These are phyloP conservation scores for Siniperca knerii DNA, from an alignment of 2,113 vertebrate species.

Conservation along the genomic window DNA sequence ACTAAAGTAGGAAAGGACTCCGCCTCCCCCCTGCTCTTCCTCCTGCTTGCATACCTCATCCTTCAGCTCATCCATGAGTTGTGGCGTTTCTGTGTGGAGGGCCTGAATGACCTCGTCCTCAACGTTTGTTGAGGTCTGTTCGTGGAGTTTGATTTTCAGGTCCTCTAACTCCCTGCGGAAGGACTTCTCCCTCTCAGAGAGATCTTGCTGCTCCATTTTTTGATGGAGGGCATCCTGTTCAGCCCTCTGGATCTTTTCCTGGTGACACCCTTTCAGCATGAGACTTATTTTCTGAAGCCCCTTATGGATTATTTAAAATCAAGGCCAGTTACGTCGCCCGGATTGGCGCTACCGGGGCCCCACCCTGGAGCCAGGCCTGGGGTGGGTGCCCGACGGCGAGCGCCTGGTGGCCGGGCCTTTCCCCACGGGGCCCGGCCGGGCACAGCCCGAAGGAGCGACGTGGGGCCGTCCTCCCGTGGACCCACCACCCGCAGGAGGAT, in stretches of 20 bases:
- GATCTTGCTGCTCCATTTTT: neutral
- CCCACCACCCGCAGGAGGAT: no score
- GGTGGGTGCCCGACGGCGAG: no score
- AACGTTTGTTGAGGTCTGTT: neutral
- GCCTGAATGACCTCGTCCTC: neutral
- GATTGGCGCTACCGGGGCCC: no score
- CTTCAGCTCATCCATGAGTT: neutral
- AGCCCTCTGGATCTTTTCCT: neutral
- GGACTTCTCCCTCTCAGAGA: neutral
- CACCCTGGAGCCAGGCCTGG: no score
- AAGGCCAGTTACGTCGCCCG: no score
- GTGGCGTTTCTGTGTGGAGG: neutral
- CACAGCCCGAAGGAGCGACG: no score
- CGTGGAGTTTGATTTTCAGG: neutral
- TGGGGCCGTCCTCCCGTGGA: no score
- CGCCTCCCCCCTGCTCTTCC: neutral
- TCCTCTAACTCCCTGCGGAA: neutral
- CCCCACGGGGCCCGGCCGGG: no score
- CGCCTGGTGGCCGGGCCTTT: no score
- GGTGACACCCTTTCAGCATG: neutral
- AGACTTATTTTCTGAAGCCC: neutral
- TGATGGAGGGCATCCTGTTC: neutral
- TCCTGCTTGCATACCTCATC: neutral
- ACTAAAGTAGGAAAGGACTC: neutral
- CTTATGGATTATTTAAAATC: no score